Percentiles rank a stretch among this genome's conserved stretches.
phyloP scores from a whole-genome alignment of 1,140 invertebrate genomes.

The Leptinotarsa texana region DNA sequence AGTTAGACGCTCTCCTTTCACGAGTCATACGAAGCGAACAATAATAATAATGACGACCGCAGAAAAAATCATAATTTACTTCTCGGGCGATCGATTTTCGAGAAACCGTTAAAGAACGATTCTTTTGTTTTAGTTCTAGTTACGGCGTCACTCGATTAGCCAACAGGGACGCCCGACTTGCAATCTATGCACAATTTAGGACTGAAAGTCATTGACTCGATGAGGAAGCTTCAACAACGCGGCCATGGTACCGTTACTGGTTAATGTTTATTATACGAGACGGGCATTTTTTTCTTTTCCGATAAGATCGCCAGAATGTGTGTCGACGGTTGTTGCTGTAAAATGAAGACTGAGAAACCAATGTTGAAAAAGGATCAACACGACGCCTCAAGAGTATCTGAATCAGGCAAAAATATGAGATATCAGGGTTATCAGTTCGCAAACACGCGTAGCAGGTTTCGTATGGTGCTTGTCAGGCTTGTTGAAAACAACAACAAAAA shows the following conservation, averaged over 20 bases:
- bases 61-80: no score
- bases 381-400: no score
- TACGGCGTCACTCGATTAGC: not conserved
- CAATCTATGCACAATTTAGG: not conserved
- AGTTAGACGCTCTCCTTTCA: no score
- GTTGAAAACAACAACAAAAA: no score
- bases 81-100: no score
- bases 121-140: not conserved
- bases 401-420: no score
- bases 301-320: not conserved
- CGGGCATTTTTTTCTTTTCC: conserved; percentile 4
- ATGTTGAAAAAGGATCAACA: no score
- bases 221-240: not conserved
- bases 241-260: conserved; percentile 9
- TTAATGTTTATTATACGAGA: not conserved
- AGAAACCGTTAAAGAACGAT: not conserved
- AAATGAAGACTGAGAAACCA: not conserved
- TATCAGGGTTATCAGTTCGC: no score
- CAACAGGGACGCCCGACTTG: not conserved
- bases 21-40: no score
- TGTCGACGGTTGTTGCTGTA: not conserved
- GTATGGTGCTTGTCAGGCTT: no score
- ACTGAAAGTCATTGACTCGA: conserved; percentile 10
- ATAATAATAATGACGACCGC: no score
- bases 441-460: no score